Evolutionary conservation across 1,140 invertebrate genomes (phyloP).

Genomic region (Nylanderia fulva): DNA sequence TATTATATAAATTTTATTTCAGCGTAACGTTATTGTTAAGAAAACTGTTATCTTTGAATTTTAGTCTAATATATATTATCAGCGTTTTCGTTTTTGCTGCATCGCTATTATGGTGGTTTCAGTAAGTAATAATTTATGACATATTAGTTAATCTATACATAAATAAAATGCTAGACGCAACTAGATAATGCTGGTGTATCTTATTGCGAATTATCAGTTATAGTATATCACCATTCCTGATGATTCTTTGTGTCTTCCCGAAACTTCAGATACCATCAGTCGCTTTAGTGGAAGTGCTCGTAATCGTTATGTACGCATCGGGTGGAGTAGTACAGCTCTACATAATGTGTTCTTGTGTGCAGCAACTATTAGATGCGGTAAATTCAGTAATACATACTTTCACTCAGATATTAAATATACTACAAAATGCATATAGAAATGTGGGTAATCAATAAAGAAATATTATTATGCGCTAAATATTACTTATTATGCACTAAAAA

Average conservation of each 20-base stretch:
- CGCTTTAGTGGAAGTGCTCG: neutral
- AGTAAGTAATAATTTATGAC: conserved; percentile 43
- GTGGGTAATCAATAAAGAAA: neutral
- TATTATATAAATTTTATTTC: conserved; percentile 22
- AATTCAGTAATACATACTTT: neutral
- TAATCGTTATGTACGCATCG: conserved; percentile 28
- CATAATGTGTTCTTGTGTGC: conserved; percentile 67
- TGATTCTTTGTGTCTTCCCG: neutral
- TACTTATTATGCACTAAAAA: no score
- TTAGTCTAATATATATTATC: conserved; percentile 67
- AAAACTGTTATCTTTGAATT: conserved; percentile 60
- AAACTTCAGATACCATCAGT: conserved; percentile 5
- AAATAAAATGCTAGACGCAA: neutral
- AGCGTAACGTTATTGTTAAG: conserved; percentile 59
- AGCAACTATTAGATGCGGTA: conserved; percentile 72
- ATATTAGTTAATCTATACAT: conserved; percentile 26
- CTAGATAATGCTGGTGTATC: neutral
- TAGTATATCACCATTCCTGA: neutral
- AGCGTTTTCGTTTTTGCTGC: conserved; percentile 72
- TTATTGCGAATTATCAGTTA: neutral
- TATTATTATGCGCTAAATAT: no score
- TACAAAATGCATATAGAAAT: neutral
- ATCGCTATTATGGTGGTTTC: conserved; percentile 56
- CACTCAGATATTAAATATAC: neutral
- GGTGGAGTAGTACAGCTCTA: conserved; percentile 70